Evolutionary conservation across 2,797 vertebrate species (phyloP).

Genomic region (Sebastes trivittatus): DNA sequence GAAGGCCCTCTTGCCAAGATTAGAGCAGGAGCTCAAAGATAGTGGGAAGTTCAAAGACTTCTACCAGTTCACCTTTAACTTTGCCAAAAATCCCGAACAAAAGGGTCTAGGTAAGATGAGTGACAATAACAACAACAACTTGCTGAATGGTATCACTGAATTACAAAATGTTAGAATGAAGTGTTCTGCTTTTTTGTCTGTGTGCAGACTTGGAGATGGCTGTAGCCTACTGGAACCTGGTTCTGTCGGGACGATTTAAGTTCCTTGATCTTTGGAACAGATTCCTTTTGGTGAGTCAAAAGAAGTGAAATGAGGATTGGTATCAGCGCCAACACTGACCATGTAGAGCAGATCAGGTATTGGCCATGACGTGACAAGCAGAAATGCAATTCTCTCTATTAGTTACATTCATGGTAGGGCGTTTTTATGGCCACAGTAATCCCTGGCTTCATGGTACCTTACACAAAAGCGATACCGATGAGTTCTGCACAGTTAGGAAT

Average conservation of each 20-base stretch:
- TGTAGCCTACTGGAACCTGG: constrained; percentile 98
- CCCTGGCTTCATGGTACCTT: background rate
- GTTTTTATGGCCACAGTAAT: background rate
- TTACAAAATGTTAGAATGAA: background rate
- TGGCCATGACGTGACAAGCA: background rate
- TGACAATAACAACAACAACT: background rate
- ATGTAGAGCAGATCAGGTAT: background rate
- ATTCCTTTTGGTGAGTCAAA: constrained; percentile 93
- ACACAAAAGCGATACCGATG: background rate
- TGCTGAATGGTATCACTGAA: background rate
- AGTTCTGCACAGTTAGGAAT: background rate
- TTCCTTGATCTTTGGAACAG: constrained; percentile 99
- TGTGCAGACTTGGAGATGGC: constrained; percentile 97
- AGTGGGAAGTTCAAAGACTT: constrained; percentile 95
- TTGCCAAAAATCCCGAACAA: constrained; percentile 97
- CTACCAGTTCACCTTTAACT: constrained; percentile 98
- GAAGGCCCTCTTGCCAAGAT: constrained; percentile 89
- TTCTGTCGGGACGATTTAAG: constrained; percentile 95
- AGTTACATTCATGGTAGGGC: background rate
- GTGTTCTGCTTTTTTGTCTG: constrained; percentile 39
- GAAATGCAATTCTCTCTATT: background rate
- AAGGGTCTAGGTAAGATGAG: constrained; percentile 92
- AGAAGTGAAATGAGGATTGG: background rate
- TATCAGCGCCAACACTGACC: background rate
- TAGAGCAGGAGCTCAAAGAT: constrained; percentile 97